Conservation (phyloP, 2,888 invertebrate species). For the Himalopsyche anomala region DNA sequence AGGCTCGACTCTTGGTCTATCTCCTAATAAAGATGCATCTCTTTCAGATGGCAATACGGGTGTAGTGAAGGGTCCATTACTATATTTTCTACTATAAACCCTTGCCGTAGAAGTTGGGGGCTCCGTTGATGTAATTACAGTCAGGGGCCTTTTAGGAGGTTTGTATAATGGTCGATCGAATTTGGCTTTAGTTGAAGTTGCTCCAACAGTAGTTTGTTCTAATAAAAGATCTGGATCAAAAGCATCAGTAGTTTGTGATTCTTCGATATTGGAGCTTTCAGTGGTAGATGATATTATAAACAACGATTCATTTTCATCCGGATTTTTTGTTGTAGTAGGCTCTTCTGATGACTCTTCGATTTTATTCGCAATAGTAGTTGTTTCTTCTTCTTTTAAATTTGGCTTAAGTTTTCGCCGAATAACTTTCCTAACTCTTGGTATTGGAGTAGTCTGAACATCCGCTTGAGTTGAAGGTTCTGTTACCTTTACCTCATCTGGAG, state of each 20-base stretch:
- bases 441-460: conserved; percentile 53
- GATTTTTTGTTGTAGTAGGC: not conserved
- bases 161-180: conserved; percentile 71
- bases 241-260: conserved; percentile 67
- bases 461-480: conserved; percentile 33
- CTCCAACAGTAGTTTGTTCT: conserved; percentile 68
- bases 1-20: conserved; percentile 52
- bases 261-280: conserved; percentile 31
- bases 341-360: not conserved
- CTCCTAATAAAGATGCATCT: conserved; percentile 68
- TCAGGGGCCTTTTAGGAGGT: conserved; percentile 72
- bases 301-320: not conserved
- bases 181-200: conserved; percentile 67
- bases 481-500: not conserved
- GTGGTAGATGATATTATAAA: not conserved
- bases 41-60: conserved; percentile 72
- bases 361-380: conserved; percentile 44
- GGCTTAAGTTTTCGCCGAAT: conserved; percentile 61
- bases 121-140: conserved; percentile 73
- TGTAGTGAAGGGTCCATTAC: conserved; percentile 74
- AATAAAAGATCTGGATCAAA: conserved; percentile 67
- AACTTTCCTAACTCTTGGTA: conserved; percentile 62
- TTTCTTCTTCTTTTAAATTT: conserved; percentile 59
- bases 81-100: conserved; percentile 75
- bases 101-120: conserved; percentile 70